A percentile compares a stretch with the other conserved stretches of the same genome.
Conservation (phyloP, 1,140 invertebrate species). For the Drosophila quadrilineata region DNA sequence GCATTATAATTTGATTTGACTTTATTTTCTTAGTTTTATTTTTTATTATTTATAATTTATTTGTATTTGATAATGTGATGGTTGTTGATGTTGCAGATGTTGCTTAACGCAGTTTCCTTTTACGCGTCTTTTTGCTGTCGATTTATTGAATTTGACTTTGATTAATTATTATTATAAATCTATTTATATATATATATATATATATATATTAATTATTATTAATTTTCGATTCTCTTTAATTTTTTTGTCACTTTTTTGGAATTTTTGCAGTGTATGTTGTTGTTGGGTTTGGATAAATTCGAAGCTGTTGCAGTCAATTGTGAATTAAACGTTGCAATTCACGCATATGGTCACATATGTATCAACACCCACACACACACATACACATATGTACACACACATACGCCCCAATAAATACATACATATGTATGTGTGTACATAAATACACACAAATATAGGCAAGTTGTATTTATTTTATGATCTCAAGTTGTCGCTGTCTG, state of each 20-base stretch:
- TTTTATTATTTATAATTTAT: constrained; percentile 3
- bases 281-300: constrained; percentile 23
- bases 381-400: not conserved
- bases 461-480: constrained; percentile 52
- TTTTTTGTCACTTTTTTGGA: constrained; percentile 45
- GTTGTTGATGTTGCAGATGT: constrained; percentile 4
- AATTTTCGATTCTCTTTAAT: constrained; percentile 25
- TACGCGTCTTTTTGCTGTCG: constrained; percentile 13
- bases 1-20: not conserved
- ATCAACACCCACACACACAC: not conserved
- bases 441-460: constrained; percentile 16
- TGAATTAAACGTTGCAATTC: constrained; percentile 44
- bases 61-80: constrained; percentile 2
- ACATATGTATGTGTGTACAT: constrained; percentile 6
- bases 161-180: too few relatives aligned
- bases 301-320: constrained; percentile 28
- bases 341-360: constrained; percentile 56
- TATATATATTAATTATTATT: too few relatives aligned
- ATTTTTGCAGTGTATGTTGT: constrained; percentile 54
- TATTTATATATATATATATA: too few relatives aligned
- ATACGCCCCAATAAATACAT: not conserved
- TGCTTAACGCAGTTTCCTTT: not conserved
- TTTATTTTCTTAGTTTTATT: not conserved
- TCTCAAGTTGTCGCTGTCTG: constrained; percentile 40
- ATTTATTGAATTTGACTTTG: constrained; percentile 17